Conservation (phyloP, 2,113 vertebrate genomes). For the Stegostoma tigrinum region DNA sequence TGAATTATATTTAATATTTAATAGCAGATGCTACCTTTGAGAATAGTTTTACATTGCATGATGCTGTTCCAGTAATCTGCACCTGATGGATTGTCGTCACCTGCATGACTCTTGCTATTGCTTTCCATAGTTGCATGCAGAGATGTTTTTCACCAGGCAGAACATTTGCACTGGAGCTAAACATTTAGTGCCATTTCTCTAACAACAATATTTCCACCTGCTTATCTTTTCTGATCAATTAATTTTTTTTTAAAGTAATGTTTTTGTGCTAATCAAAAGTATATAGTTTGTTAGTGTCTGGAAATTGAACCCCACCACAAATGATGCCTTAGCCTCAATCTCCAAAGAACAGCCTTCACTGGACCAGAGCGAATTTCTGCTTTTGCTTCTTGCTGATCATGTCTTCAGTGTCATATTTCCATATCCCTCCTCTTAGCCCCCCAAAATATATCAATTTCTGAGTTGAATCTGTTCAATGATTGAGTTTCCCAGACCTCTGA, state of each 20-base stretch:
- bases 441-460: no score
- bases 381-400: not conserved
- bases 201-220: not conserved
- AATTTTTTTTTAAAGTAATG: not conserved
- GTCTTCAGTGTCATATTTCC: not conserved
- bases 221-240: not conserved
- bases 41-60: not conserved
- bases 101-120: not conserved
- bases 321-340: not conserved
- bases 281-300: not conserved
- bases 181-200: not conserved
- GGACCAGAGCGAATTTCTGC: not conserved
- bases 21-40: not conserved
- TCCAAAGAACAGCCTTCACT: not conserved
- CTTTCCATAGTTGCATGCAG: not conserved
- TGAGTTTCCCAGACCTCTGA: no score
- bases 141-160: not conserved
- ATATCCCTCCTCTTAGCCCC: no score
- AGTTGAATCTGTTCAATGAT: no score
- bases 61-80: not conserved
- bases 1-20: not conserved
- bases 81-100: not conserved
- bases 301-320: not conserved
- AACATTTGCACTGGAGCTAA: not conserved
- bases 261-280: not conserved